phyloP scores from a whole-genome alignment of 2,113 vertebrate genomes.

The Sphaerodactylus townsendi region DNA sequence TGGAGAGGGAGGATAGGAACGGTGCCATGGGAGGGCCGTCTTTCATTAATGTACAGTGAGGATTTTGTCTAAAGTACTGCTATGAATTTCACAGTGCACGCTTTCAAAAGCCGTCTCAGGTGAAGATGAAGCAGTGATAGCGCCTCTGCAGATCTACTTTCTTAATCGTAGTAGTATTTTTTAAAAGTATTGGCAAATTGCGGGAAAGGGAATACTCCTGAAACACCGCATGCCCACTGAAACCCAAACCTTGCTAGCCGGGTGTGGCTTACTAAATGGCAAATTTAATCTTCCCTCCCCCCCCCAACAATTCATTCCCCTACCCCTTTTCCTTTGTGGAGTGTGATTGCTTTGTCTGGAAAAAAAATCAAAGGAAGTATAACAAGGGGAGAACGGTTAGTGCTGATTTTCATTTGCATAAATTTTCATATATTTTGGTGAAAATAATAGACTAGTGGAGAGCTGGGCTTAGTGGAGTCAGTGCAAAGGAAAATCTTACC shows the following conservation, averaged over 20 bases:
- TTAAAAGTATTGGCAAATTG: not conserved
- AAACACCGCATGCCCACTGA: slow-evolving; percentile 41
- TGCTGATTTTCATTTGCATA: slow-evolving; percentile 99
- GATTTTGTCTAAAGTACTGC: slow-evolving; percentile 94
- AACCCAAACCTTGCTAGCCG: slow-evolving; percentile 57
- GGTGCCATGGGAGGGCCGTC: slow-evolving; percentile 89
- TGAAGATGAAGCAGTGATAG: slow-evolving; percentile 86
- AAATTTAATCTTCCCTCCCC: slow-evolving; percentile 54
- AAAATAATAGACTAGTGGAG: slow-evolving; percentile 99
- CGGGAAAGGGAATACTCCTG: slow-evolving; percentile 32
- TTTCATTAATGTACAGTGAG: slow-evolving; percentile 96
- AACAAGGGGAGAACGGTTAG: slow-evolving; percentile 99
- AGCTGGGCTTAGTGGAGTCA: slow-evolving; percentile 94
- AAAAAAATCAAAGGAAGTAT: slow-evolving; percentile 98
- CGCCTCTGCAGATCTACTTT: slow-evolving; percentile 76
- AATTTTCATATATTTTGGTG: slow-evolving; percentile 99
- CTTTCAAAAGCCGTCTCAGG: slow-evolving; percentile 91
- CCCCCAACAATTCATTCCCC: slow-evolving; percentile 50
- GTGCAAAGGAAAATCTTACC: slow-evolving; percentile 91
- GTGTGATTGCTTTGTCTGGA: slow-evolving; percentile 95
- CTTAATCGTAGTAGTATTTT: slow-evolving; percentile 56
- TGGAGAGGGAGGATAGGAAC: slow-evolving; percentile 89
- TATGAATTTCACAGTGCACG: slow-evolving; percentile 87
- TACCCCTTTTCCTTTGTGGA: slow-evolving; percentile 85
- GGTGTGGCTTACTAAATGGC: slow-evolving; percentile 47